These are phyloP conservation scores for Chironomus striatipennis DNA, from an alignment of 1,140 invertebrate species.

Conservation along the genomic window DNA sequence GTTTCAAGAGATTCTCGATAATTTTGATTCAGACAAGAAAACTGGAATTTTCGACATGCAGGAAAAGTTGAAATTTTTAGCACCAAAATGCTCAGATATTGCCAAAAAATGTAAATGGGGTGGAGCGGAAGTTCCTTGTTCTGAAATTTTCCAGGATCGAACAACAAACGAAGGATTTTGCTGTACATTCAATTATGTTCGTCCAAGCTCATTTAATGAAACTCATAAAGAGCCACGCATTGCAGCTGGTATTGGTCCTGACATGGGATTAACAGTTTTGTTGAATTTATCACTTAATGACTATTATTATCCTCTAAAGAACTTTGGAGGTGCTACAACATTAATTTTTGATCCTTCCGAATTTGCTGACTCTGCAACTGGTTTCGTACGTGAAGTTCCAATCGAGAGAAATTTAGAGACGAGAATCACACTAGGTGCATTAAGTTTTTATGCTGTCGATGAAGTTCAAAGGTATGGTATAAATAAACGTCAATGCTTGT, in stretches of 20 bases:
- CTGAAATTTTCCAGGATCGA: constrained; percentile 40
- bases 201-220: not conserved
- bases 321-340: constrained; percentile 34
- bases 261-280: constrained; percentile 40
- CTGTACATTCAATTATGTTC: constrained; percentile 48
- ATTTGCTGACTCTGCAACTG: constrained; percentile 29
- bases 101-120: constrained; percentile 43
- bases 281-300: constrained; percentile 43
- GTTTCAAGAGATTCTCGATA: constrained; percentile 19
- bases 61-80: constrained; percentile 36
- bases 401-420: constrained; percentile 29
- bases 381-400: constrained; percentile 33
- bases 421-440: constrained; percentile 30
- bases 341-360: constrained; percentile 17
- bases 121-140: constrained; percentile 38
- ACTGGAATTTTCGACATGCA: constrained; percentile 28
- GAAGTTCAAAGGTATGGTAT: constrained; percentile 28
- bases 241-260: constrained; percentile 30
- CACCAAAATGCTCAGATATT: constrained; percentile 44
- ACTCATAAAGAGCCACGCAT: constrained; percentile 3
- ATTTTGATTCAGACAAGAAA: constrained; percentile 29
- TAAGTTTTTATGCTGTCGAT: constrained; percentile 29
- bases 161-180: constrained; percentile 49
- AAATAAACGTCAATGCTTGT: constrained; percentile 46
- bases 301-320: constrained; percentile 42